A percentile compares a stretch with the other conserved stretches of the same genome.
Evolutionary conservation across 2,797 vertebrate genomes (phyloP).

Genomic region (Spatula clypeata): DNA sequence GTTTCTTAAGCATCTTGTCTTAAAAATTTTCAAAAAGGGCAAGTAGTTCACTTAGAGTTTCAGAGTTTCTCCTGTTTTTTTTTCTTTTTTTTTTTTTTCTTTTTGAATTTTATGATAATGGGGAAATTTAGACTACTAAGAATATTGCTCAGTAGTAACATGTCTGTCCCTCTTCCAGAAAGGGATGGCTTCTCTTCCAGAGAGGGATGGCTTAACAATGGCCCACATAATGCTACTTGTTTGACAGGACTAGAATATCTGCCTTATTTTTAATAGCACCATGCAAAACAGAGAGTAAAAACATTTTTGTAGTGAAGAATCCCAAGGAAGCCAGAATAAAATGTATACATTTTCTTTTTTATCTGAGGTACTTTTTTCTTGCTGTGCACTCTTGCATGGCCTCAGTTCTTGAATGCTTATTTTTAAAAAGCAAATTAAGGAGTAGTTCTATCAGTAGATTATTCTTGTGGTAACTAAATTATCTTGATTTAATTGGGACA

Average conservation of each 20-base stretch:
- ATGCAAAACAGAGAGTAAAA: background rate
- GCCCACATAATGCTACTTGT: fast-evolving
- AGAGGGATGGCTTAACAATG: background rate
- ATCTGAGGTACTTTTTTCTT: background rate
- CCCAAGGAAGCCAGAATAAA: background rate
- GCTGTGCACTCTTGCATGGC: background rate
- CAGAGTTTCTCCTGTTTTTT: background rate
- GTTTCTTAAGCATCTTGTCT: background rate
- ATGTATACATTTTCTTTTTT: fast-evolving
- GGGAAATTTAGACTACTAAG: background rate
- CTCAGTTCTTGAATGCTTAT: background rate
- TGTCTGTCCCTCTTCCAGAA: background rate
- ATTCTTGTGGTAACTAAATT: background rate
- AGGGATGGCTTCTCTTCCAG: background rate
- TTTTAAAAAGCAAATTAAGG: background rate
- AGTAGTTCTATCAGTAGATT: background rate
- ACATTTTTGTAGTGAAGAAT: background rate
- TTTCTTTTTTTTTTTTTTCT: background rate
- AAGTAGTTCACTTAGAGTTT: background rate
- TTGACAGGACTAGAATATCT: background rate
- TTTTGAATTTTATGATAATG: background rate
- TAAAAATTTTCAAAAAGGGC: background rate
- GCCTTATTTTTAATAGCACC: background rate
- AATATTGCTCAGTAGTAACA: background rate
- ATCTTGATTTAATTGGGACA: background rate